Evolutionary conservation across 2,113 vertebrate genomes (phyloP), one percentile per base, ranked within the genome.

Genomic region (Dissostichus mawsoni): DNA sequence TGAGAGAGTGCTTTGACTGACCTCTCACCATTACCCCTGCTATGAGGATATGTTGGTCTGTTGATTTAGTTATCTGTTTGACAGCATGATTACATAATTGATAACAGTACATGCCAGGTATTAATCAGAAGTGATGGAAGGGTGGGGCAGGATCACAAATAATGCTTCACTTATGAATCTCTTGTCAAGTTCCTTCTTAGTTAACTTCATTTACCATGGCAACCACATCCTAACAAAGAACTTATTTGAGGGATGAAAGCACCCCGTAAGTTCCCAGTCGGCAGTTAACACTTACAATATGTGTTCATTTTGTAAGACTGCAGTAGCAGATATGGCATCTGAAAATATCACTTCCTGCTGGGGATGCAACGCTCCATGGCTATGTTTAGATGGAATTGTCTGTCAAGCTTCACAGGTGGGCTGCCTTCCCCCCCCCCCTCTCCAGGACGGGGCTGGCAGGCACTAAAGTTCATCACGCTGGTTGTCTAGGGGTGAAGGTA

Each of bases 381-480:
- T 86, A 87, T 74, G 87, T 86, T 90, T 87, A 78, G 82, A 83
- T 90, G 82, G 80, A 90, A 87, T 80, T 79, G 86, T 85, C 68
- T 84, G 74, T 93, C 80, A 58, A 87, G 90, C 90, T 86, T 88
- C 81, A 81, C 82, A 85, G 86, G 90, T 88, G 78, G 89, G 80
- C 83, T 76, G 71, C 53, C 71, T 69, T 29, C 87, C 76, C 84
- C 86, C 78, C 71, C 70, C 29, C 16, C 76, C 84, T 87, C 78
- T 78, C 73, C 89, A 73, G 70, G 67, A 5, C 56, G 69, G 64
- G 23, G 71, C 53, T 82, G 87, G 83, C 75, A 69, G 76, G 57
- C 69, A 86, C 94, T 98, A 99, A 92, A 98, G 97, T 92, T 99
- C 98, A 93, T 99, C 98, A 0, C 96, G 97, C 29, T 74, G 90